Conservation (phyloP, 1,140 invertebrate genomes). For the Radopholus similis region DNA sequence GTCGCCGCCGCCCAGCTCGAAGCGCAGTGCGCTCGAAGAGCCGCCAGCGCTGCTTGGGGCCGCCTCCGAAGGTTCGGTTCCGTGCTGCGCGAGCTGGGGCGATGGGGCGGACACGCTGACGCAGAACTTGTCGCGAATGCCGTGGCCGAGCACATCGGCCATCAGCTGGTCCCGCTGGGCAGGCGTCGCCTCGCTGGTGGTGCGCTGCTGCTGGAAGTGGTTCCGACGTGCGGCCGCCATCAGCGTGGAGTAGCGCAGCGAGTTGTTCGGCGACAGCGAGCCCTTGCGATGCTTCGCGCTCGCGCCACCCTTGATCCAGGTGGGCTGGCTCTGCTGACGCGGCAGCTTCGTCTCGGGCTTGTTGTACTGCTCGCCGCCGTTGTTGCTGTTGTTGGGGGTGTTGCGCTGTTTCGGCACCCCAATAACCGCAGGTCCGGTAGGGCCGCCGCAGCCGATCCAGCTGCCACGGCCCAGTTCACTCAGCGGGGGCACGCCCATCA, state of each 20-base stretch:
- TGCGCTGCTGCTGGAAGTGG: conserved; percentile 13
- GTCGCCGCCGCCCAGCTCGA: conserved; percentile 11
- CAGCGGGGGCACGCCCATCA: not conserved
- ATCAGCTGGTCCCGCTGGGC: conserved; percentile 12
- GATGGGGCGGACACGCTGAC: conserved; percentile 15
- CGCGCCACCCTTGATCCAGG: not conserved
- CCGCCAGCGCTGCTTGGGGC: not conserved
- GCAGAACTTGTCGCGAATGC: conserved; percentile 12
- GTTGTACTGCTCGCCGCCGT: not conserved
- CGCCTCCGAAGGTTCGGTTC: not conserved
- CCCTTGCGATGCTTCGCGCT: conserved; percentile 17
- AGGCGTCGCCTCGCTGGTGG: conserved; percentile 17
- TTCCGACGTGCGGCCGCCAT: conserved; percentile 12
- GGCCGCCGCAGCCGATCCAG: not conserved
- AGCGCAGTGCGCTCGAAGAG: not conserved
- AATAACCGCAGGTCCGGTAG: not conserved
- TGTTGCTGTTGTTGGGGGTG: not conserved
- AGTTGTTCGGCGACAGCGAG: conserved; percentile 15
- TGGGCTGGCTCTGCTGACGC: conserved; percentile 15
- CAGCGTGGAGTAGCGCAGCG: conserved; percentile 10
- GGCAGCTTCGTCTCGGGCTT: not conserved
- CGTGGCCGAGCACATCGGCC: conserved; percentile 14
- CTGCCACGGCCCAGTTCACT: too few relatives aligned
- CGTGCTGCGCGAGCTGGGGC: not conserved
- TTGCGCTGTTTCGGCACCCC: not conserved